A percentile compares a stretch with the other conserved stretches of the same genome.
Evolutionary conservation across 2,888 invertebrate species (phyloP).

Genomic region (Aproaerema taeniolella): DNA sequence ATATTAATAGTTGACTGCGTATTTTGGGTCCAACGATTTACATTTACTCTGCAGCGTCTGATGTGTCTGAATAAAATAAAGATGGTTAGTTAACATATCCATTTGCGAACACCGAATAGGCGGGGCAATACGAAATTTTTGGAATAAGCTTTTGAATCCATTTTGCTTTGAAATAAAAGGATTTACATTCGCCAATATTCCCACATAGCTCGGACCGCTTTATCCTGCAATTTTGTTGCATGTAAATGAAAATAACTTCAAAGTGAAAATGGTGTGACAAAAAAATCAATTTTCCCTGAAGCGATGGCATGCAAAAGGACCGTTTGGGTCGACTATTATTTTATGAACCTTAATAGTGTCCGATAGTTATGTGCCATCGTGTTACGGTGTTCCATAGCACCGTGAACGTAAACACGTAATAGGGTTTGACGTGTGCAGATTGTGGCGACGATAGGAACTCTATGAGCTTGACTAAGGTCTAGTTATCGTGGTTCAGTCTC

Average conservation of each 20-base stretch:
- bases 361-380: constrained; percentile 4
- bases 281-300: constrained; percentile 6
- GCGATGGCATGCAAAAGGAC: constrained; percentile 3
- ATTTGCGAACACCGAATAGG: constrained; percentile 10
- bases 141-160: constrained; percentile 2
- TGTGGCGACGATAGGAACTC: constrained; percentile 27
- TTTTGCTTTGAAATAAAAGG: constrained; percentile 5
- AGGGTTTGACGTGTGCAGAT: constrained; percentile 37
- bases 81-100: constrained; percentile 3
- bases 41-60: too few species aligned
- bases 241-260: too few species aligned
- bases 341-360: constrained; percentile 12
- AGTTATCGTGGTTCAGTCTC: too few species aligned
- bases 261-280: constrained; percentile 4
- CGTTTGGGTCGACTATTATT: constrained; percentile 10
- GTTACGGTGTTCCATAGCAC: constrained; percentile 11
- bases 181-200: too few species aligned
- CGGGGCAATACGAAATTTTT: constrained; percentile 5
- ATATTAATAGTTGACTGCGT: too few species aligned
- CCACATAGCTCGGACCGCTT: too few species aligned
- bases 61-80: too few species aligned
- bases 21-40: too few species aligned
- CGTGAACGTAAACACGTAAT: constrained; percentile 23
- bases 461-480: too few species aligned
- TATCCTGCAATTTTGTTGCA: too few species aligned